Base-by-base conservation (phyloP, 2,113 vertebrate genomes). In the Ascaphus truei region DNA sequence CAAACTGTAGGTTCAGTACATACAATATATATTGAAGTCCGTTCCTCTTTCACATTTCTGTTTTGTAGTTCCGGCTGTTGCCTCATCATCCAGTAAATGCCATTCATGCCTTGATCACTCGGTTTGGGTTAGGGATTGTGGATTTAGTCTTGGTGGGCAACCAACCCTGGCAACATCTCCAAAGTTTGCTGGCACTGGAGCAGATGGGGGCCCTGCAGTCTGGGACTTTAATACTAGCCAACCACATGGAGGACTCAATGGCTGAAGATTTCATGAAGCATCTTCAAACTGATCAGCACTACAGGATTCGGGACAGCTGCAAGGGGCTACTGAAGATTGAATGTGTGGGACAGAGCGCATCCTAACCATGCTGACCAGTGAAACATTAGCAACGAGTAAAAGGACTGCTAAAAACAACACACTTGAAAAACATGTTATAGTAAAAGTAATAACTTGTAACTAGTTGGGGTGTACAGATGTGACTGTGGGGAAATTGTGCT, bases 101-200 rank as follows among this genome's bases (percentile, higher is more conserved):
- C 71, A 84, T 88, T 59, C 62, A 72, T 9, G 53, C 33, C 1
- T 20, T 88, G 58, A 16, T 1, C 3, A 16, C 60, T 1, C 22
- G 34, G 8, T 56, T 82, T 3, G 67, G 72, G 11, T 23, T 69
- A 1, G 34, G 43, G 5, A 55, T 45, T 1, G 55, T 86, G 33
- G 45, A 66, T 41, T 74, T 90, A 53, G 74, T 88, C 23, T 64
- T 90, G 34, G 86, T 90, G 83, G 85, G 88, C 68, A 83, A 87
- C 0, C 59, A 85, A 29, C 76, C 76, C 10, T 64, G 68, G 27
- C 76, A 73, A 53, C 84, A 87, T 71, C 80, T 89, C 3, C 23
- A 65, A 11, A 82, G 86, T 56, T 75, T 90, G 47, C 72, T 61
- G 72, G 72, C 78, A 41, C 72, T 88, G 72, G 75, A 85, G 29